Evolutionary conservation across 2,888 invertebrate genomes (phyloP).

Genomic region (Eurois occulta): DNA sequence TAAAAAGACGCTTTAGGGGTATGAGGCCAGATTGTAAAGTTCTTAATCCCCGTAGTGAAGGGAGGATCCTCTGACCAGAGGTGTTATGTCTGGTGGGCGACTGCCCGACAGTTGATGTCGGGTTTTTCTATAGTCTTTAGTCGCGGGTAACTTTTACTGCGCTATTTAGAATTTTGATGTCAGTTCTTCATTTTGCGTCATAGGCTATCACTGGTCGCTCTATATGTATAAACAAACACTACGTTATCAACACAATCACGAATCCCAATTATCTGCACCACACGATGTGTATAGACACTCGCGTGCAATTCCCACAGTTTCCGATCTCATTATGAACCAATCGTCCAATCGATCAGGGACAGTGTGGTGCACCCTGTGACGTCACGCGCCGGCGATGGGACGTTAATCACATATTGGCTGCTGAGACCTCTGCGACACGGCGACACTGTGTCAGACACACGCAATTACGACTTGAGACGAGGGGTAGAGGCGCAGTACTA

Average conservation of each 20-base stretch:
- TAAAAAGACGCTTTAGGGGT: not conserved
- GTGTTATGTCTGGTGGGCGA: no score
- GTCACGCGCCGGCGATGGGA: slow-evolving; percentile 41
- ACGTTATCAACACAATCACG: not conserved
- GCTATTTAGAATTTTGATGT: no score
- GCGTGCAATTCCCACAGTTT: slow-evolving; percentile 34
- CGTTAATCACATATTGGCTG: slow-evolving; percentile 54
- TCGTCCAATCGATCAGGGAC: slow-evolving; percentile 35
- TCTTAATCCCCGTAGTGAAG: no score
- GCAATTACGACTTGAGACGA: slow-evolving; percentile 29
- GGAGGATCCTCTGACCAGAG: no score
- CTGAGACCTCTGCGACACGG: slow-evolving; percentile 14
- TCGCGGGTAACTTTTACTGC: no score
- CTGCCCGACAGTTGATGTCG: no score
- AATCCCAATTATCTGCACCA: not conserved
- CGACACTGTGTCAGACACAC: slow-evolving; percentile 37
- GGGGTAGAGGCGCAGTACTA: slow-evolving; percentile 4
- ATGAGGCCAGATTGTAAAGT: no score
- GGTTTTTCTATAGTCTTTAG: no score
- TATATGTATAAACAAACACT: not conserved
- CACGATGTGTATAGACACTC: not conserved
- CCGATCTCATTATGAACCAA: slow-evolving; percentile 27
- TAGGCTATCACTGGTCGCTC: not conserved
- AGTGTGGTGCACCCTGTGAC: slow-evolving; percentile 42
- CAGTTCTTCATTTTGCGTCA: no score